A percentile compares a stretch with the other conserved stretches of the same genome.
phyloP scores from a whole-genome alignment of 2,888 invertebrate genomes.

The Erebia ligea region DNA sequence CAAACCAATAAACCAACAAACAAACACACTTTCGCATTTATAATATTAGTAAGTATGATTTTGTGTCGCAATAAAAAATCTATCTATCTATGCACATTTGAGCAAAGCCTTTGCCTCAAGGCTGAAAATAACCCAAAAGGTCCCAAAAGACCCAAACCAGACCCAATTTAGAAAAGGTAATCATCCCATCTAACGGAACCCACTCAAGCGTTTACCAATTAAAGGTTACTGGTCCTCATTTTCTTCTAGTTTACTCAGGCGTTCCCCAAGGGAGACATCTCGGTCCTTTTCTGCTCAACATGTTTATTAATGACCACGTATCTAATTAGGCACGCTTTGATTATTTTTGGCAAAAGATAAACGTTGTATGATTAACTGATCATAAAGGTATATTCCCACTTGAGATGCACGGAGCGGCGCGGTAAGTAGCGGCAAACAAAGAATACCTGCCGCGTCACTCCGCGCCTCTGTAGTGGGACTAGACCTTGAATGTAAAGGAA shows the following conservation, averaged over 20 bases:
- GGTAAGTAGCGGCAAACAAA: too few relatives aligned
- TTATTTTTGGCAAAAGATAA: not conserved
- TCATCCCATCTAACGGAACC: slow-evolving; percentile 9
- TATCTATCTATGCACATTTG: not conserved
- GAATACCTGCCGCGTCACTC: too few relatives aligned
- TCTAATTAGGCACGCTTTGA: not conserved
- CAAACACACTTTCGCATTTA: too few relatives aligned
- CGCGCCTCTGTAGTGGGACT: too few relatives aligned
- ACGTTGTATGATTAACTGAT: not conserved
- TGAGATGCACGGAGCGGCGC: too few relatives aligned
- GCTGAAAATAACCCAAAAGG: not conserved
- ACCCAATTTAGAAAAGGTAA: slow-evolving; percentile 16
- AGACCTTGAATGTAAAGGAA: too few relatives aligned
- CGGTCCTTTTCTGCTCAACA: slow-evolving; percentile 9
- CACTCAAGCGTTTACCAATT: slow-evolving; percentile 12
- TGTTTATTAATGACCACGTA: slow-evolving; percentile 6
- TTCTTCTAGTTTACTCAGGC: slow-evolving; percentile 10
- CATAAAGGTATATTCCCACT: not conserved
- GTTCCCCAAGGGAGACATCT: slow-evolving; percentile 9
- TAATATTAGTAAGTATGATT: too few relatives aligned
- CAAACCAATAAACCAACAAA: too few relatives aligned
- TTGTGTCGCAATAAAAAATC: not conserved
- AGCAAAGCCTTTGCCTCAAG: not conserved
- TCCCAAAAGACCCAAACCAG: slow-evolving; percentile 12
- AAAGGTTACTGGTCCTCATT: slow-evolving; percentile 12